Evolutionary conservation across 2,888 invertebrate genomes (phyloP).

Genomic region (Agrotis ipsilon): DNA sequence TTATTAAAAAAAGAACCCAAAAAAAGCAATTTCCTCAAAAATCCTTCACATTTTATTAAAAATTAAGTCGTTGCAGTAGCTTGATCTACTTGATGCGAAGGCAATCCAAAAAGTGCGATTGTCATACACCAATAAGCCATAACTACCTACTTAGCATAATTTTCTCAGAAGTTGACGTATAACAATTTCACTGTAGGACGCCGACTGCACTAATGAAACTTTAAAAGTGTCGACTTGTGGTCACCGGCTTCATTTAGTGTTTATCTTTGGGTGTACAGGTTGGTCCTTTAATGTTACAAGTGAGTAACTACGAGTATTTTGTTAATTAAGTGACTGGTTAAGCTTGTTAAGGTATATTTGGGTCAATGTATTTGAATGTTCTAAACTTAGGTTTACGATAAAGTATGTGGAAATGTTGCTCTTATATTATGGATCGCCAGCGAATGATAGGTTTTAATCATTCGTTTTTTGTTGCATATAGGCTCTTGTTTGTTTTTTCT

Average conservation of each 20-base stretch:
- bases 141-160: not conserved
- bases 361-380: not conserved
- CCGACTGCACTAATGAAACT: constrained; percentile 25
- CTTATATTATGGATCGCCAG: no score
- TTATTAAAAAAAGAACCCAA: not conserved
- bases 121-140: not conserved
- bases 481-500: no score
- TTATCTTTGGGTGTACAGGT: constrained; percentile 25
- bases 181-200: constrained; percentile 9
- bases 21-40: not conserved
- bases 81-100: not conserved
- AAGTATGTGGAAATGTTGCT: no score
- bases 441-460: no score
- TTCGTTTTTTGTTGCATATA: no score
- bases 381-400: not conserved
- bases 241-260: constrained; percentile 31
- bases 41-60: not conserved
- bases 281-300: constrained; percentile 1
- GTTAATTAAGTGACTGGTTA: not conserved
- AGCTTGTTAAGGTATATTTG: not conserved
- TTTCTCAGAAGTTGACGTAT: constrained; percentile 31
- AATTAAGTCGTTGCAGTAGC: no score
- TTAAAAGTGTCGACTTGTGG: constrained; percentile 37
- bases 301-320: constrained; percentile 38
- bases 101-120: not conserved